Conservation (phyloP, 2,797 vertebrate genomes). For the Erithacus rubecula region DNA sequence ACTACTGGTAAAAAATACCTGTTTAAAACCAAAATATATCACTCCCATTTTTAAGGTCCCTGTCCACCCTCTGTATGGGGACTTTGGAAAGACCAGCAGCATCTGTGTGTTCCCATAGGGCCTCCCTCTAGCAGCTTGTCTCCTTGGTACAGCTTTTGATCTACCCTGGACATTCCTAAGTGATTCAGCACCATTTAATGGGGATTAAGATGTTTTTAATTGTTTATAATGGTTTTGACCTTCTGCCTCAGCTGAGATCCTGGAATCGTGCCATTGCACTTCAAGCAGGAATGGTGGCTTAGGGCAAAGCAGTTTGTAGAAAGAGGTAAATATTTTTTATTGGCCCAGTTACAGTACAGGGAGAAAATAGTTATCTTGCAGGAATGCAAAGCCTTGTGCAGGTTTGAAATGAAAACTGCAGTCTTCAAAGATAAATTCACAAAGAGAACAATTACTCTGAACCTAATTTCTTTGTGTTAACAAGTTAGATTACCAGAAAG, state of each 20-base stretch:
- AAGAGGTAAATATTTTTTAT: neutral
- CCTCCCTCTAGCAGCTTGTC: neutral
- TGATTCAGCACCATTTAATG: neutral
- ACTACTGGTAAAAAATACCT: neutral
- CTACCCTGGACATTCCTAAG: neutral
- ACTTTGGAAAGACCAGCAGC: neutral
- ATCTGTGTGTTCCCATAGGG: neutral
- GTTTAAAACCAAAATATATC: neutral
- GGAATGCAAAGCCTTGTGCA: neutral
- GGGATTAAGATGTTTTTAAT: constrained; percentile 15
- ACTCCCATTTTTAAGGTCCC: neutral
- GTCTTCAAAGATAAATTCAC: neutral
- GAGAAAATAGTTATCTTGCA: neutral
- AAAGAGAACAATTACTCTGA: neutral
- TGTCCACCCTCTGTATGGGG: fast-evolving
- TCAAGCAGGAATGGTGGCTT: neutral
- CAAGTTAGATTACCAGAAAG: neutral
- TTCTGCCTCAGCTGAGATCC: neutral
- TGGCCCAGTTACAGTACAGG: neutral
- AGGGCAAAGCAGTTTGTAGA: neutral
- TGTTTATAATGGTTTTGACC: constrained; percentile 21
- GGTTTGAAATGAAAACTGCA: neutral
- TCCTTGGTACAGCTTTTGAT: neutral
- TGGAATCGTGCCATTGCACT: neutral
- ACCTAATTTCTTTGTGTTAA: neutral